Conservation (phyloP, 2,797 vertebrate species). For the Antrozous pallidus region DNA sequence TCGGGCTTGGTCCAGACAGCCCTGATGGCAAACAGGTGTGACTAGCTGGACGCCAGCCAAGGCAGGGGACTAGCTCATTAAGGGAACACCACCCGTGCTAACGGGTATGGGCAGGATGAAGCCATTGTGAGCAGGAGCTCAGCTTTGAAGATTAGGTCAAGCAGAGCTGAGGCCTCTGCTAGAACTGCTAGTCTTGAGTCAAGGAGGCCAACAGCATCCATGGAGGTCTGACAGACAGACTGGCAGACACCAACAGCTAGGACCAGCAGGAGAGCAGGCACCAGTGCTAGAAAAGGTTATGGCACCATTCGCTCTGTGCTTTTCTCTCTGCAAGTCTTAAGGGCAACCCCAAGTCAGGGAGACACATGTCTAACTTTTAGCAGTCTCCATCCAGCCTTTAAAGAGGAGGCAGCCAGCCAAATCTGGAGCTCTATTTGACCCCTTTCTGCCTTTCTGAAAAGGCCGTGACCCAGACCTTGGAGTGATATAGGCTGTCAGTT, state of each 20-base stretch:
- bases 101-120: conserved; percentile 60
- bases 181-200: neutral
- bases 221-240: neutral
- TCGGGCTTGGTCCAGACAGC: conserved; percentile 64
- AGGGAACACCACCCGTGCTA: conserved; percentile 61
- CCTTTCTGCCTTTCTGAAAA: neutral
- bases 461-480: neutral
- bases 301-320: neutral
- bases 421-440: neutral
- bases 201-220: conserved; percentile 1
- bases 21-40: conserved; percentile 79
- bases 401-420: neutral
- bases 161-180: neutral
- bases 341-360: neutral
- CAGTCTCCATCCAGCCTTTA: neutral
- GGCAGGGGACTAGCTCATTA: conserved; percentile 73
- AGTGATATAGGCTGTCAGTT: neutral
- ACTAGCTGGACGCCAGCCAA: conserved; percentile 62
- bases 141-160: conserved; percentile 68
- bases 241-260: conserved; percentile 14
- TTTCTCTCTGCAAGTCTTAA: neutral
- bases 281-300: neutral
- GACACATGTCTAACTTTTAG: neutral
- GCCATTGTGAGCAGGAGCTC: conserved; percentile 57
- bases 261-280: neutral